Evolutionary conservation across 2,888 invertebrate species (phyloP).

Genomic region (Hemistola chrysoprasaria): DNA sequence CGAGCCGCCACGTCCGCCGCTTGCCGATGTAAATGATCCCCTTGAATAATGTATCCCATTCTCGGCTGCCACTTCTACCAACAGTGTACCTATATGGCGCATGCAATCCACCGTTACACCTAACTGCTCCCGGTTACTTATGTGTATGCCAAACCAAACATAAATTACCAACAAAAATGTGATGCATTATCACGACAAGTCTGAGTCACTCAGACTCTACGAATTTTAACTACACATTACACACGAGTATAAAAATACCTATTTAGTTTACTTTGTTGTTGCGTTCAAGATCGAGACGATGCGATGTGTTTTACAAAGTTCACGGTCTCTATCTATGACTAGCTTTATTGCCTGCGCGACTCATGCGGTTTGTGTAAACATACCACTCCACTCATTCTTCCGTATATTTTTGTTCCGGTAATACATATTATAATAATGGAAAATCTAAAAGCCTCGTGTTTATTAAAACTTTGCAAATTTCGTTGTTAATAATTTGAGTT

Average conservation of each 20-base stretch:
- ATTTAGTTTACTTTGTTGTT: conserved; percentile 10
- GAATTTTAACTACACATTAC: too few relatives aligned
- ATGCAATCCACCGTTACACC: conserved; percentile 70
- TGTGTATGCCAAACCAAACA: conserved; percentile 38
- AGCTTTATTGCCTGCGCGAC: conserved; percentile 13
- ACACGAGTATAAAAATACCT: too few relatives aligned
- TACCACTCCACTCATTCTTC: conserved; percentile 29
- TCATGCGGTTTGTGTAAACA: conserved; percentile 20
- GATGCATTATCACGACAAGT: not conserved
- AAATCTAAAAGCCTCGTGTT: too few relatives aligned
- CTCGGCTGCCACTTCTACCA: conserved; percentile 63
- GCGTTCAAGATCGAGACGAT: conserved; percentile 31
- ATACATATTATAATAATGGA: conserved; percentile 22
- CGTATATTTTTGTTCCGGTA: conserved; percentile 40
- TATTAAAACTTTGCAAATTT: too few relatives aligned
- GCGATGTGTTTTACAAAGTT: conserved; percentile 36
- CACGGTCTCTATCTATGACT: conserved; percentile 39
- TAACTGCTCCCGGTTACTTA: conserved; percentile 61
- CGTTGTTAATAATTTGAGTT: too few relatives aligned
- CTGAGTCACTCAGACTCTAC: too few relatives aligned
- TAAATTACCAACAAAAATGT: conserved; percentile 28
- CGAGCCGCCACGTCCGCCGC: conserved; percentile 66
- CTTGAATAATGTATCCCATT: conserved; percentile 79
- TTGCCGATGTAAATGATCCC: conserved; percentile 78
- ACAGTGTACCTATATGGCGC: conserved; percentile 70